Conservation (phyloP, 2,888 invertebrate genomes). For the Epistrophe grossulariae region DNA sequence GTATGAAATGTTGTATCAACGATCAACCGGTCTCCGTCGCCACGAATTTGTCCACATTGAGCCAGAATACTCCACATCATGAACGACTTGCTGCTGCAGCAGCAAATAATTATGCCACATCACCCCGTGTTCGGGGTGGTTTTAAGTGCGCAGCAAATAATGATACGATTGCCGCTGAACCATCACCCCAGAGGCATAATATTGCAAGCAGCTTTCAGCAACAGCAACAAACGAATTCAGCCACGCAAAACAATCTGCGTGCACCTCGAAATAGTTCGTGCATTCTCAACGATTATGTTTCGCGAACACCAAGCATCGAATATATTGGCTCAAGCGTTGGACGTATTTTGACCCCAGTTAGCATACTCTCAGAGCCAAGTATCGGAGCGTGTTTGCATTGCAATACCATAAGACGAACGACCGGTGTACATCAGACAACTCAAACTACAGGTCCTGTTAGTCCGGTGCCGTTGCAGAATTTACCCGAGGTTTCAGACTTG, state of each 20-base stretch:
- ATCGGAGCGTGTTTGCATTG: conserved; percentile 83
- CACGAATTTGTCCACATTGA: conserved; percentile 58
- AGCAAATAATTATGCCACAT: conserved; percentile 79
- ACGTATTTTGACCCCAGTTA: conserved; percentile 78
- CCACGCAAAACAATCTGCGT: conserved; percentile 20
- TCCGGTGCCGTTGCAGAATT: conserved; percentile 81
- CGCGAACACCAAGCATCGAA: conserved; percentile 78
- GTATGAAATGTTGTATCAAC: conserved; percentile 82
- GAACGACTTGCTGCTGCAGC: conserved; percentile 68
- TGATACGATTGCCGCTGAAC: conserved; percentile 64
- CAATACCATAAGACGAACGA: conserved; percentile 82
- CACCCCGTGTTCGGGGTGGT: conserved; percentile 78
- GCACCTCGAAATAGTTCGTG: conserved; percentile 59
- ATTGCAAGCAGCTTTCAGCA: conserved; percentile 26
- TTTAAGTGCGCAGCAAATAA: conserved; percentile 50
- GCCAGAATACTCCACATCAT: conserved; percentile 65
- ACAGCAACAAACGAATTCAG: conserved; percentile 59
- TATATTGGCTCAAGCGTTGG: conserved; percentile 77
- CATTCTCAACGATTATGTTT: conserved; percentile 77
- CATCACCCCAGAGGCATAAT: conserved; percentile 63
- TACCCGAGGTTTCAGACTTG: conserved; percentile 59
- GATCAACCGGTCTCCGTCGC: conserved; percentile 56
- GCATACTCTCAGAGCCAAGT: conserved; percentile 76
- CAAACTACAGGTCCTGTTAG: conserved; percentile 84
- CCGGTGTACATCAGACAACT: conserved; percentile 84